Evolutionary conservation across 2,797 vertebrate genomes (phyloP).

Genomic region (Takifugu rubripes): DNA sequence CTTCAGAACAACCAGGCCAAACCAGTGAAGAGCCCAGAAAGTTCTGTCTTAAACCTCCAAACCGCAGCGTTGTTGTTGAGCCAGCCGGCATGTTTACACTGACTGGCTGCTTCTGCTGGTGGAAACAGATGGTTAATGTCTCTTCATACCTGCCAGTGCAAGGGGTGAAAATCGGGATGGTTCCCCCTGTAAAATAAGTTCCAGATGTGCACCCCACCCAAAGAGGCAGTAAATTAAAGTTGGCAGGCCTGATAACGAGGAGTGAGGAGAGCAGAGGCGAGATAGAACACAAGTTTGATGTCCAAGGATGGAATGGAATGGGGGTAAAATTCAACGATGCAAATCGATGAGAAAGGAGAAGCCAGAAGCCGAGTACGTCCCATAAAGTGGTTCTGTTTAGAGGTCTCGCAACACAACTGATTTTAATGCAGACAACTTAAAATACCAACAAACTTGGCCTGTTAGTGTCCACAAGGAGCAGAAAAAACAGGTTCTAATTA

Average conservation of each 20-base stretch:
- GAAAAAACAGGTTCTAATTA: too few species aligned
- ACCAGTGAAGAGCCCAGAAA: too few species aligned
- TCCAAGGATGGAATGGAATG: constrained; percentile 25
- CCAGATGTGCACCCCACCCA: constrained; percentile 82
- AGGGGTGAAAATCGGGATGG: constrained; percentile 59
- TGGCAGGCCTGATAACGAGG: constrained; percentile 76
- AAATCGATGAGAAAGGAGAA: constrained; percentile 6
- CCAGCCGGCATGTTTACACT: constrained; percentile 21
- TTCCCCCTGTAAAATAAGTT: constrained; percentile 74
- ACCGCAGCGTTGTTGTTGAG: constrained; percentile 8
- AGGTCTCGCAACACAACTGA: background rate
- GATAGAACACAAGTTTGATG: constrained; percentile 41
- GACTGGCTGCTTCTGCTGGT: constrained; percentile 19
- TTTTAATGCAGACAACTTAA: too few species aligned
- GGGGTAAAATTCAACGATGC: constrained; percentile 1
- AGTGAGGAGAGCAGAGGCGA: constrained; percentile 25
- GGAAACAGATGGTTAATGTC: constrained; percentile 64
- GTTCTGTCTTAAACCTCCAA: background rate
- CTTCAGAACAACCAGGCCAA: too few species aligned
- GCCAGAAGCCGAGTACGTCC: background rate
- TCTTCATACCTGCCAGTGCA: constrained; percentile 57
- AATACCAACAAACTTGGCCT: too few species aligned
- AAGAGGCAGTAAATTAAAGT: constrained; percentile 75
- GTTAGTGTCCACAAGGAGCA: too few species aligned
- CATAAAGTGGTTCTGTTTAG: background rate